Conservation (phyloP, 2,888 invertebrate genomes). For the Ennomos quercinarius region DNA sequence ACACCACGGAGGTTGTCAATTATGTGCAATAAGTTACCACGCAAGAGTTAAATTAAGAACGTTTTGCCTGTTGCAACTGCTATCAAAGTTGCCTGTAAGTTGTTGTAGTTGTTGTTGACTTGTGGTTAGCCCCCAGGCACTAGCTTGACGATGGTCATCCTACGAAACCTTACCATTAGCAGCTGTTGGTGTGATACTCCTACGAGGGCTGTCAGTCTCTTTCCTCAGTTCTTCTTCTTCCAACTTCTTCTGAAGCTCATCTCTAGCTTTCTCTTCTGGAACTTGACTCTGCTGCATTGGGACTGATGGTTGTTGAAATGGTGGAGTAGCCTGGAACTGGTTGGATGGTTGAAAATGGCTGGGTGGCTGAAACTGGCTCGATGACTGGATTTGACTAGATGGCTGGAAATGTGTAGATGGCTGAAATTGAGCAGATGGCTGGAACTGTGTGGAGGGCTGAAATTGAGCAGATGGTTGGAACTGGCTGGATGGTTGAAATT, state of each 20-base stretch:
- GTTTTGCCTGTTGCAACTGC: no score
- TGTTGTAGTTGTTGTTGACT: no score
- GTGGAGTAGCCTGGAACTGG: slow-evolving; percentile 3
- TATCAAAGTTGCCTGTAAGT: no score
- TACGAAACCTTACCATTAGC: slow-evolving; percentile 63
- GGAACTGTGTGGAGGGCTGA: slow-evolving; percentile 1
- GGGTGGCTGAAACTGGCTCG: slow-evolving; percentile 32
- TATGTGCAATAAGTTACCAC: no score
- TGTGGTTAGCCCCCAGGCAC: no score
- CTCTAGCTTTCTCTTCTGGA: slow-evolving; percentile 47
- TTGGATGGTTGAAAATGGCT: slow-evolving; percentile 23
- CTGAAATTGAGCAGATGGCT: slow-evolving; percentile 11
- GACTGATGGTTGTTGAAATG: slow-evolving; percentile 2
- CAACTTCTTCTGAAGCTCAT: slow-evolving; percentile 57
- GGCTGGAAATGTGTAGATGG: slow-evolving; percentile 4
- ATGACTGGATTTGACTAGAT: slow-evolving; percentile 4
- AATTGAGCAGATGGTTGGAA: not conserved
- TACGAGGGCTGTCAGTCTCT: slow-evolving; percentile 76
- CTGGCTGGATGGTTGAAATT: slow-evolving; percentile 5
- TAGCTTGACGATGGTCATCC: no score
- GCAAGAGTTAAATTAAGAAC: no score
- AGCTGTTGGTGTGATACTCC: slow-evolving; percentile 78
- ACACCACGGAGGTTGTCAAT: no score
- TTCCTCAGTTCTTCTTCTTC: slow-evolving; percentile 74
- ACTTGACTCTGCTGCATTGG: slow-evolving; percentile 13